Base-by-base conservation (phyloP, 2,888 invertebrate species). In the Platycheirus albimanus region DNA sequence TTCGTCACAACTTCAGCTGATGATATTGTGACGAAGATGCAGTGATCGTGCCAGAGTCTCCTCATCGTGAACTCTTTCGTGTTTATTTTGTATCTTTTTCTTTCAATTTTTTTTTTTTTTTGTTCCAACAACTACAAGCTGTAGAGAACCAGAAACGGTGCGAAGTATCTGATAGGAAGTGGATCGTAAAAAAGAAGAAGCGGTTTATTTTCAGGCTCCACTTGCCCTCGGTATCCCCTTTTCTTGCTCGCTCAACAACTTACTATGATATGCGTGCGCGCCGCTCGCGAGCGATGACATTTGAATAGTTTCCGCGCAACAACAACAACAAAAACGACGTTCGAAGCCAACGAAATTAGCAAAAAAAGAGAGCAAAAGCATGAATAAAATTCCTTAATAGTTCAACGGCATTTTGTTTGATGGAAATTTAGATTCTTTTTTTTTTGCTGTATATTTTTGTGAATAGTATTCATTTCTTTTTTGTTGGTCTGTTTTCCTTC, bases 341-440 rank as follows among this genome's bases (percentile, higher is more conserved):
- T n/a, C n/a, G n/a, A n/a, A n/a, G n/a, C n/a, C n/a, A n/a, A 24
- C 24, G 24, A 24, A 24, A 4, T 4, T 3, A 47, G 38, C 69
- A 80, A 72, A 47, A 75, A 38, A 76, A 41, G 61, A 61, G 70
- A 51, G 66, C 45, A 58, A 84, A 66, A 74, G 74, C 71, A 64
- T 78, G 83, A 78, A 84, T 63, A 81, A 76, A 58, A 70, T 70
- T 85, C 88, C 87, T 89, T 88, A 86, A 89, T 88, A 88, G 89
- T 88, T 89, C 88, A 88, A 87, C 89, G 89, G 86, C 87, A 88
- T 80, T 86, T 85, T 80, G 84, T 72, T 70, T 85, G 85, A 81
- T 83, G 84, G 84, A 77, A 83, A 69, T 66, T 51, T 71, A 54
- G 76, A 56, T 36, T 54, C 17, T 52, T 33, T 52, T 33, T 33